A percentile compares a stretch with the other conserved stretches of the same genome.
phyloP scores from a whole-genome alignment of 2,113 vertebrate species.

The Sialia sialis region DNA sequence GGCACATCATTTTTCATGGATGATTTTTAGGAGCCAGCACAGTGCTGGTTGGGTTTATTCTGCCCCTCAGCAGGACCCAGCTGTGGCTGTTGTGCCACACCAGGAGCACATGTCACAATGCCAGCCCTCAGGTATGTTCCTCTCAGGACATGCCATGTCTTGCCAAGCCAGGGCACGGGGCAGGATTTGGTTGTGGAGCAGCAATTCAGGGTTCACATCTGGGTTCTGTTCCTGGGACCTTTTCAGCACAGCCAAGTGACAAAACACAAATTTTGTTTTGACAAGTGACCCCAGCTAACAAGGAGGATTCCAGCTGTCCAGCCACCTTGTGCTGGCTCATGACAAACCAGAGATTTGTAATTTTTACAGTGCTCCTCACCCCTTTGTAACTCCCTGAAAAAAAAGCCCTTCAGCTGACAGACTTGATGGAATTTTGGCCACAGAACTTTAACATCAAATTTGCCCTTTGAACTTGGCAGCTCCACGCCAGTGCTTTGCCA shows the following conservation, averaged over 20 bases:
- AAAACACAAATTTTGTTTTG: neutral
- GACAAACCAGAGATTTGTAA: neutral
- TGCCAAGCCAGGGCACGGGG: neutral
- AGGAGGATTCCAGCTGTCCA: neutral
- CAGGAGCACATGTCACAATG: neutral
- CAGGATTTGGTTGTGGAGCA: neutral
- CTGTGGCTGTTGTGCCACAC: neutral
- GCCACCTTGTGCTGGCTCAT: rapidly evolving
- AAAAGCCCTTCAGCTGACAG: neutral
- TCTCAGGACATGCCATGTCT: neutral
- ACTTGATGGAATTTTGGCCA: neutral
- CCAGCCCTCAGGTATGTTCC: neutral
- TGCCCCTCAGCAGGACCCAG: neutral
- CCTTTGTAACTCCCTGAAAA: neutral
- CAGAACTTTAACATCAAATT: too few relatives aligned
- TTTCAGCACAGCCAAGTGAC: neutral
- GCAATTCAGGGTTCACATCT: neutral
- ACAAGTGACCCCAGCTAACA: too few relatives aligned
- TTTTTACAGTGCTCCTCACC: neutral
- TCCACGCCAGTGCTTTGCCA: rapidly evolving
- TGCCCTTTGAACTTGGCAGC: neutral
- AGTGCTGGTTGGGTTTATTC: neutral
- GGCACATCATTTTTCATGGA: rapidly evolving
- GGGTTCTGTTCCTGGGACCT: neutral
- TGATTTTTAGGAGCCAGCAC: neutral